A percentile compares a stretch with the other conserved stretches of the same genome.
phyloP scores from a whole-genome alignment of 2,888 invertebrate genomes.

The Phalangium opilio region DNA sequence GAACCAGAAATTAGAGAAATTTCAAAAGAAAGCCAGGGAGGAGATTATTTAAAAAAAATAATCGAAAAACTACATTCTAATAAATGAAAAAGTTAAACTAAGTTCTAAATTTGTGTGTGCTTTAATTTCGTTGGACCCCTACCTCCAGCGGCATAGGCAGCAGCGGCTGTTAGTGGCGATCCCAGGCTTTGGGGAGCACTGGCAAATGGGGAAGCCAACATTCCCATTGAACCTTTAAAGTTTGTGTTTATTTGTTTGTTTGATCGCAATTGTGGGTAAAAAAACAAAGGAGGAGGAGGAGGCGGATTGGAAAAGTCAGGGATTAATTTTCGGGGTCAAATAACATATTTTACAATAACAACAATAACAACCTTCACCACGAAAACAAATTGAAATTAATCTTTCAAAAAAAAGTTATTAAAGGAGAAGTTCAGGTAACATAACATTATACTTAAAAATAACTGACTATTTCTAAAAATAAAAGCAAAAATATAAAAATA shows the following conservation, averaged over 20 bases:
- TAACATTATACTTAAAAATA: too few relatives aligned
- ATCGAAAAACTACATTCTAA: constrained; percentile 4
- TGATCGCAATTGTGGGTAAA: too few relatives aligned
- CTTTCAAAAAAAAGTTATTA: too few relatives aligned
- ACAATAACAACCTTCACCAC: too few relatives aligned
- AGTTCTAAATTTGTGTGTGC: neutral
- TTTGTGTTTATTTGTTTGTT: constrained; percentile 4
- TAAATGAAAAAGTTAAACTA: constrained; percentile 3
- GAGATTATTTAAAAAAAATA: neutral
- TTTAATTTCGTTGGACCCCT: constrained; percentile 11
- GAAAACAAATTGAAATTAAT: too few relatives aligned
- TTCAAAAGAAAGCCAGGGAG: neutral
- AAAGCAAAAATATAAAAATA: too few relatives aligned
- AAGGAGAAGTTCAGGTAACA: too few relatives aligned
- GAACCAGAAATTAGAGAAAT: neutral
- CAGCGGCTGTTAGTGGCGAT: constrained; percentile 50
- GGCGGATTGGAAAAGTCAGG: too few relatives aligned
- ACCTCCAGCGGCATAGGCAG: constrained; percentile 32
- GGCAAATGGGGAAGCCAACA: constrained; percentile 68
- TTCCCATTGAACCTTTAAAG: constrained; percentile 61
- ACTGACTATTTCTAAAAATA: too few relatives aligned
- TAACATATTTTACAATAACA: too few relatives aligned
- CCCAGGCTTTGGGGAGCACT: constrained; percentile 55
- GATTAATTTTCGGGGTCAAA: too few relatives aligned
- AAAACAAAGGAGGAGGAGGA: too few relatives aligned